A percentile compares a stretch with the other conserved stretches of the same genome.
phyloP scores from a whole-genome alignment of 2,113 vertebrate genomes.

The Sakesphorus luctuosus region DNA sequence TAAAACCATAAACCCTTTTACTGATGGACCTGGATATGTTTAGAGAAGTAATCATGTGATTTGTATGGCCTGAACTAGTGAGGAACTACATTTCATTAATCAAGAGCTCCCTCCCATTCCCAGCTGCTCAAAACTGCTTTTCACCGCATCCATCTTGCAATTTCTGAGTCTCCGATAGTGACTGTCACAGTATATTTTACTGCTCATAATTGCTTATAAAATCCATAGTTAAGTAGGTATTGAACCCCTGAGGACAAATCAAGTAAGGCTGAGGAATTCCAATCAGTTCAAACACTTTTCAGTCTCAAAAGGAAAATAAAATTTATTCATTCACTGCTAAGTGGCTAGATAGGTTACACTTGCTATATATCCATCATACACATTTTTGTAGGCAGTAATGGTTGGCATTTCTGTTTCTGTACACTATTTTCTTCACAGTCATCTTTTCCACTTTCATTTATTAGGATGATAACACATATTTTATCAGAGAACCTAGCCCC shows the following conservation, averaged over 20 bases:
- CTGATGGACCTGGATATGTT: background rate
- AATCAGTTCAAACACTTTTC: background rate
- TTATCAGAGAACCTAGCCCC: background rate
- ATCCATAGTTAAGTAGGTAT: background rate
- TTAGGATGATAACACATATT: background rate
- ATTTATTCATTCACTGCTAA: background rate
- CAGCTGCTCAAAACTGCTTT: background rate
- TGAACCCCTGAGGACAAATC: rapidly evolving
- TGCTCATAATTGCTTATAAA: background rate
- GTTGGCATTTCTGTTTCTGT: background rate
- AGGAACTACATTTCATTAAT: background rate
- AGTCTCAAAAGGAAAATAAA: background rate
- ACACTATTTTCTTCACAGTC: background rate
- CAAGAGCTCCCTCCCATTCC: background rate
- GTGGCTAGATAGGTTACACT: background rate
- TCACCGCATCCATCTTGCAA: background rate
- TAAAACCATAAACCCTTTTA: background rate
- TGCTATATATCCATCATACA: background rate
- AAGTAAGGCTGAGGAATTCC: background rate
- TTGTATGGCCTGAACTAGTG: background rate
- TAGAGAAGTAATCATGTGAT: background rate
- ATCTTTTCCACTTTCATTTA: background rate
- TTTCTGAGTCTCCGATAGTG: background rate
- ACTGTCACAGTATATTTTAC: background rate
- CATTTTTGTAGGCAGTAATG: background rate